These are phyloP conservation scores for Macrotis lagotis DNA, from an alignment of 2,113 vertebrate genomes.

Conservation along the genomic window DNA sequence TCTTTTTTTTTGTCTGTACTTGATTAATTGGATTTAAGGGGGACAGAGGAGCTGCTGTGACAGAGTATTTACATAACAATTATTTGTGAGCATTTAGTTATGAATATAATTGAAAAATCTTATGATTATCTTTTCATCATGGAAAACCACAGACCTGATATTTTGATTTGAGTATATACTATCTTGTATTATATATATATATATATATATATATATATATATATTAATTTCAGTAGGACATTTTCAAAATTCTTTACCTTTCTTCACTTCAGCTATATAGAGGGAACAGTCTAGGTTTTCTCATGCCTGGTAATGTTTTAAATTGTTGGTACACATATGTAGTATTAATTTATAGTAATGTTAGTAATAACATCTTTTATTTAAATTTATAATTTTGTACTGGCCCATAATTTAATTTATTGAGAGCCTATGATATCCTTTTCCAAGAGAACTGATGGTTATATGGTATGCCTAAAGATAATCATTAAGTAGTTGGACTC, in stretches of 20 bases:
- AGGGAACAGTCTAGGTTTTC: constrained; percentile 62
- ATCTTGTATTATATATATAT: too few relatives aligned
- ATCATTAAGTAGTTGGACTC: neutral
- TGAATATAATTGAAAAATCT: neutral
- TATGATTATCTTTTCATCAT: constrained; percentile 1
- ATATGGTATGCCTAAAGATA: neutral
- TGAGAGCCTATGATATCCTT: neutral
- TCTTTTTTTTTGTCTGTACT: constrained; percentile 61
- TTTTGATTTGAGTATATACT: constrained; percentile 24
- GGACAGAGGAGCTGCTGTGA: neutral
- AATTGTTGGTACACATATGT: constrained; percentile 47
- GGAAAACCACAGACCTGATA: neutral
- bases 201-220: constrained; percentile 23
- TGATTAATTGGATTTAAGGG: constrained; percentile 28
- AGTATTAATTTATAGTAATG: constrained; percentile 57
- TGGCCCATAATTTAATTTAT: constrained; percentile 63
- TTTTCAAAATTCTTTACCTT: constrained; percentile 64
- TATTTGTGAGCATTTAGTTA: neutral
- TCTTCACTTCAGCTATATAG: constrained; percentile 49
- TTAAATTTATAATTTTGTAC: constrained; percentile 41
- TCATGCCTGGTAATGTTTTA: constrained; percentile 65
- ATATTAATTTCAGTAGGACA: constrained; percentile 35
- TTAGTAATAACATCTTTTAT: constrained; percentile 47
- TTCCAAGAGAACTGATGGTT: neutral
- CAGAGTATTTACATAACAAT: neutral